phyloP scores from a whole-genome alignment of 2,113 vertebrate genomes.

The Platysternon megacephalum region DNA sequence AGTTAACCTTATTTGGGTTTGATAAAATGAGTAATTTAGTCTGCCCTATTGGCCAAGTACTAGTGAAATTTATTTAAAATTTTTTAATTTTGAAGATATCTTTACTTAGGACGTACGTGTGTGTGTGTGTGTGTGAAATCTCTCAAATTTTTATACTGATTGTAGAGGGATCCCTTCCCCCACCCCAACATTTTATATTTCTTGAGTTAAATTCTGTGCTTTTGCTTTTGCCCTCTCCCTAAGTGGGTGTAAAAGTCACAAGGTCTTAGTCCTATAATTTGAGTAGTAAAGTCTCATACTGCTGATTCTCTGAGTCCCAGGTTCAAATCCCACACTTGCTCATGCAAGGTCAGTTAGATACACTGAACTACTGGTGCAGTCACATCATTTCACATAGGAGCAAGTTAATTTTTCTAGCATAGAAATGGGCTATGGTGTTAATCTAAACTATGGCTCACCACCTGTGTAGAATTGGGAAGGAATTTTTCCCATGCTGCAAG shows the following conservation, averaged over 20 bases:
- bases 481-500: background rate
- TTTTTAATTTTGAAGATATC: background rate
- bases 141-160: background rate
- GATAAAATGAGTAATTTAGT: background rate
- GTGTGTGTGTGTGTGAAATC: background rate
- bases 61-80: background rate
- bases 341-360: too few relatives aligned
- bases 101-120: background rate
- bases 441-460: background rate
- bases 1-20: background rate
- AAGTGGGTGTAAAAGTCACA: background rate
- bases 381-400: background rate
- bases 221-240: background rate
- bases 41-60: background rate
- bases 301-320: background rate
- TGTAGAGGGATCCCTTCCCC: background rate
- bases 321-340: background rate
- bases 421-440: background rate
- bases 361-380: background rate
- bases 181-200: background rate
- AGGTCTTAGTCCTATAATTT: background rate
- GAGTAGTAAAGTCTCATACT: background rate
- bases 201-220: background rate
- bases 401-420: background rate
- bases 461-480: background rate